A percentile compares a stretch with the other conserved stretches of the same genome.
These are phyloP conservation scores for Brachionus rubens DNA, from an alignment of 1,140 invertebrate species.

Conservation along the genomic window DNA sequence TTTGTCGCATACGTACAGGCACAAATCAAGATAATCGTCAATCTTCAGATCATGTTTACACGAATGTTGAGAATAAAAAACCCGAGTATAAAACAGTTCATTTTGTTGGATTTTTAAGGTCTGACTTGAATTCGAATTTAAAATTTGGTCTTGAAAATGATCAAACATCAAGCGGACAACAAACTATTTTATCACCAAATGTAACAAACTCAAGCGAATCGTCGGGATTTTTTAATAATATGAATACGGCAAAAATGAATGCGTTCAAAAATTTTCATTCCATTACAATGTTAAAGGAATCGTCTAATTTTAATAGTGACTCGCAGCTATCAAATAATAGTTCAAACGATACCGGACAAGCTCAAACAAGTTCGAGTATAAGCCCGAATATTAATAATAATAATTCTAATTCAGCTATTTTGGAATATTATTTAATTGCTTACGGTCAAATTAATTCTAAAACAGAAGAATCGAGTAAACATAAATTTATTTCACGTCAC, in stretches of 20 bases:
- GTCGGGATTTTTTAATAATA: not conserved
- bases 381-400: too few species aligned
- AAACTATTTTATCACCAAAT: not conserved
- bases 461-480: not conserved
- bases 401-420: not conserved
- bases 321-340: not conserved
- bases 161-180: not conserved
- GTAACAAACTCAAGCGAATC: constrained; percentile 7
- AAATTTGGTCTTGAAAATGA: not conserved
- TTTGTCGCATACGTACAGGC: constrained; percentile 1
- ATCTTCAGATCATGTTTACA: constrained; percentile 25
- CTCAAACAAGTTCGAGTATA: not conserved
- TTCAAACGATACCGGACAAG: not conserved
- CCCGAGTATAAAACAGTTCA: constrained; percentile 30
- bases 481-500: constrained; percentile 2
- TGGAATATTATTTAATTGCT: constrained; percentile 42
- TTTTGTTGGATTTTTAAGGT: constrained; percentile 40
- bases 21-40: not conserved
- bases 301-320: not conserved
- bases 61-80: not conserved
- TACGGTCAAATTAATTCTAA: constrained; percentile 19
- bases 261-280: constrained; percentile 26
- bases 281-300: not conserved
- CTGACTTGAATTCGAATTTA: constrained; percentile 42
- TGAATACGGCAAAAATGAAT: not conserved